Conservation (phyloP, 2,888 invertebrate species). For the Spicauda simplicius region DNA sequence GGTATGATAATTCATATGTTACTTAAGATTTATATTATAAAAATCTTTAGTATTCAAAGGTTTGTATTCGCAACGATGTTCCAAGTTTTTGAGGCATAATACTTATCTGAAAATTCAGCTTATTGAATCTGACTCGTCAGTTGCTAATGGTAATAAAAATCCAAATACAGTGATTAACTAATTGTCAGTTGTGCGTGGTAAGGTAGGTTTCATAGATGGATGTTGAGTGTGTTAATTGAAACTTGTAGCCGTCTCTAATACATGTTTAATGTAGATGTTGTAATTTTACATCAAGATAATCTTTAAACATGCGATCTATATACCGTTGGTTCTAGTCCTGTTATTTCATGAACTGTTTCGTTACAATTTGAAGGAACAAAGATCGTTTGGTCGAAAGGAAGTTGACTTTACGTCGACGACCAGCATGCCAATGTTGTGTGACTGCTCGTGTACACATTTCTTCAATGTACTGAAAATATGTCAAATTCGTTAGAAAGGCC, state of each 20-base stretch:
- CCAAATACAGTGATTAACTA: neutral
- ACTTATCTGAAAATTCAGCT: neutral
- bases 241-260: neutral
- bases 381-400: too few relatives aligned
- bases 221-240: neutral
- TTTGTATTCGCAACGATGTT: conserved; percentile 1
- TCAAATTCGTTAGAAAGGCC: too few relatives aligned
- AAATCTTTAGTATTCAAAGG: neutral
- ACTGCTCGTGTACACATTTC: too few relatives aligned
- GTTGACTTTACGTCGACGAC: too few relatives aligned
- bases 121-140: conserved; percentile 13
- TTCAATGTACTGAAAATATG: too few relatives aligned
- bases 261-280: neutral
- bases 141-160: neutral
- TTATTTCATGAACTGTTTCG: too few relatives aligned
- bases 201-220: neutral
- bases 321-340: neutral
- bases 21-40: neutral
- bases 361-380: too few relatives aligned
- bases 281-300: neutral
- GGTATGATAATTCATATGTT: too few relatives aligned
- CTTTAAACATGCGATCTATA: neutral
- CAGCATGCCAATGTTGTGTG: too few relatives aligned
- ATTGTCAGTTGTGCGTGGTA: neutral
- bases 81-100: neutral